Conservation (phyloP, 2,113 vertebrate genomes). For the Pan troglodytes region NHGRI_mPanTro3-v2.1_pri NC_072416.2:32591001-32591500, state of each 20-base stretch:
- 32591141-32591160: background rate
- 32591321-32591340: fast-evolving
- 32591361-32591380: background rate
- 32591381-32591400: too few species aligned
- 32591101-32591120: background rate
- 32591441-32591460: too few species aligned
- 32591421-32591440: background rate
- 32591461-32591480: background rate
- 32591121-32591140: background rate
- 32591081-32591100: background rate
- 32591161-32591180: fast-evolving
- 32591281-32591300: fast-evolving
- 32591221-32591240: fast-evolving
- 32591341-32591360: background rate
- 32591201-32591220: background rate
- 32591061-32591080: background rate
- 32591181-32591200: fast-evolving
- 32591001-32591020: background rate
- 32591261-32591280: fast-evolving
- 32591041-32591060: background rate
- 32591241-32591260: fast-evolving
- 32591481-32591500: background rate
- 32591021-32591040: background rate
- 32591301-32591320: fast-evolving
- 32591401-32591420: background rate